phyloP scores from a whole-genome alignment of 1,140 invertebrate genomes.

The Mactra quadrangularis region DNA sequence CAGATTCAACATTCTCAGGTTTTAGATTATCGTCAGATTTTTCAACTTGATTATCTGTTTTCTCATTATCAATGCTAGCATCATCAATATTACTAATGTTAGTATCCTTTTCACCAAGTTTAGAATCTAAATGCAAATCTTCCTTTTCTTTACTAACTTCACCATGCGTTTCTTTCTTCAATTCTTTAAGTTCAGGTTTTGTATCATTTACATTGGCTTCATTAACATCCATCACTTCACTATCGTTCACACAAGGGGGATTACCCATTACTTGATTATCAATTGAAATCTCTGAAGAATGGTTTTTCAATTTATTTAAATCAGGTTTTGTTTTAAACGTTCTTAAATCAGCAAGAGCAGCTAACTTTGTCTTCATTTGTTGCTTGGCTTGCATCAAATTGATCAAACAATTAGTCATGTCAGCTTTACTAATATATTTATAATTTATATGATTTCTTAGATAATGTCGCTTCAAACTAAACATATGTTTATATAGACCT shows the following conservation, averaged over 20 bases:
- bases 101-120: background rate
- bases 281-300: too few relatives aligned
- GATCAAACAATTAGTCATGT: slow-evolving; percentile 75
- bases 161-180: too few relatives aligned
- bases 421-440: slow-evolving; percentile 83
- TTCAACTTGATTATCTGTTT: background rate
- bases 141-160: background rate
- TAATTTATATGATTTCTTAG: slow-evolving; percentile 85
- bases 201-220: background rate
- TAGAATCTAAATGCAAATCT: background rate
- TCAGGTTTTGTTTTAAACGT: too few relatives aligned
- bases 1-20: background rate
- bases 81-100: background rate
- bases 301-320: background rate
- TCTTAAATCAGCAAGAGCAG: background rate
- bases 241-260: background rate
- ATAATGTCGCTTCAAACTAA: slow-evolving; percentile 86
- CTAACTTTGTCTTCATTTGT: slow-evolving; percentile 10
- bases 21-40: background rate
- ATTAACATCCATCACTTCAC: too few relatives aligned
- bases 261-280: too few relatives aligned
- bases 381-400: slow-evolving; percentile 64
- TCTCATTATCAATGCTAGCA: background rate
- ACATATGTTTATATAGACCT: slow-evolving; percentile 84
- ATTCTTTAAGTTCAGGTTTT: too few relatives aligned